Evolutionary conservation across 2,797 vertebrate genomes (phyloP).

Genomic region (Nyctibius grandis): DNA sequence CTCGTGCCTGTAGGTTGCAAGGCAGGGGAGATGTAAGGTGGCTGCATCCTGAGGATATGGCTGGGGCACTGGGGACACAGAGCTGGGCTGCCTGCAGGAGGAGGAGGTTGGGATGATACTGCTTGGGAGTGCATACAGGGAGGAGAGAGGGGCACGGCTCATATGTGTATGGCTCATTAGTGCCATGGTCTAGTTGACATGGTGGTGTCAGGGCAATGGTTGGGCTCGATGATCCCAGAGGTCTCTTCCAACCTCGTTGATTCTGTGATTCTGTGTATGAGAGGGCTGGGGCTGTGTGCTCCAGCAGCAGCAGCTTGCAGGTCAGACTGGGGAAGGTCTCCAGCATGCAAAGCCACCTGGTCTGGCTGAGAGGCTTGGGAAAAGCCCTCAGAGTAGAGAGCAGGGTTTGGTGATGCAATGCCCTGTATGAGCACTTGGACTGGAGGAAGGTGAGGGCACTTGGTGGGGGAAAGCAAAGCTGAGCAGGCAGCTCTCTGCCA

Average conservation of each 20-base stretch:
- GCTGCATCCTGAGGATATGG: background rate
- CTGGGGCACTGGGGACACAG: background rate
- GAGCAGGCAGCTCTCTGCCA: background rate
- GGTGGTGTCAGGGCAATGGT: too few relatives aligned
- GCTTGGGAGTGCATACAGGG: fast-evolving
- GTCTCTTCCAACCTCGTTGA: too few relatives aligned
- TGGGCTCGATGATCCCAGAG: too few relatives aligned
- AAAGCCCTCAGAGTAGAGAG: background rate
- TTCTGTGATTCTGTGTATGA: too few relatives aligned
- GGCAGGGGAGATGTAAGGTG: background rate
- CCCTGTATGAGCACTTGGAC: background rate
- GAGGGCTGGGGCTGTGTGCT: background rate
- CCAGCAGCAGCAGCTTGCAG: background rate
- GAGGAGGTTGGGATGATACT: background rate
- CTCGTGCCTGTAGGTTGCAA: fast-evolving
- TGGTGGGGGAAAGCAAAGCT: background rate
- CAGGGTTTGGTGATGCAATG: background rate
- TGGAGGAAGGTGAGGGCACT: background rate
- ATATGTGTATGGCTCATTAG: fast-evolving
- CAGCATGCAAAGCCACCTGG: background rate
- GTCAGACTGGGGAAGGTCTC: background rate
- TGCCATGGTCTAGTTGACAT: too few relatives aligned
- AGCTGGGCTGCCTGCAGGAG: background rate
- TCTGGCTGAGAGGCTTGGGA: background rate
- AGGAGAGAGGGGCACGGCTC: background rate